Percentiles rank a stretch among this genome's conserved stretches.
Conservation (phyloP, 2,888 invertebrate species). For the Drosophila bunnanda region DNA sequence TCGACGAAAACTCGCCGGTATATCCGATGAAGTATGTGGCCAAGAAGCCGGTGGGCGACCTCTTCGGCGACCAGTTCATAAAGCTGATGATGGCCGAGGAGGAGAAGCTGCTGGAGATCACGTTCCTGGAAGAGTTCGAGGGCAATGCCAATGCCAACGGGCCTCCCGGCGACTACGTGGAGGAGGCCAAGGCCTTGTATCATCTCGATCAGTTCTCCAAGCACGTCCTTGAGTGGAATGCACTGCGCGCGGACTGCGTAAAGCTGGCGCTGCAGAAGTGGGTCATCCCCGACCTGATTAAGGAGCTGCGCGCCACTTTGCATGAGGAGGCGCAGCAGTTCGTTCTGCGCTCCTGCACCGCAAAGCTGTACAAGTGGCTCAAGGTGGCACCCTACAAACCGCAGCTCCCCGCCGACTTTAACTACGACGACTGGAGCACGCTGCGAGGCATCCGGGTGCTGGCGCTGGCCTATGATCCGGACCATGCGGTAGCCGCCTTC, state of each 20-base stretch:
- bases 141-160: slow-evolving; percentile 86
- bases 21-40: slow-evolving; percentile 95
- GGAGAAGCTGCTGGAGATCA: slow-evolving; percentile 91
- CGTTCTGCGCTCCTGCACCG: slow-evolving; percentile 92
- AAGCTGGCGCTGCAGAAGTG: slow-evolving; percentile 94
- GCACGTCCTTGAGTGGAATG: slow-evolving; percentile 98
- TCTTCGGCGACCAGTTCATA: slow-evolving; percentile 95
- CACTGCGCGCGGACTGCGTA: slow-evolving; percentile 93
- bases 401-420: slow-evolving; percentile 90
- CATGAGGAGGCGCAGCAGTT: slow-evolving; percentile 94
- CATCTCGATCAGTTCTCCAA: slow-evolving; percentile 96
- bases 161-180: slow-evolving; percentile 91
- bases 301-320: slow-evolving; percentile 92
- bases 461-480: slow-evolving; percentile 94
- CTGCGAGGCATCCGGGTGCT: slow-evolving; percentile 91
- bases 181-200: slow-evolving; percentile 92
- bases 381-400: slow-evolving; percentile 91
- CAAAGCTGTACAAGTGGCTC: slow-evolving; percentile 95
- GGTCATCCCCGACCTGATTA: slow-evolving; percentile 94
- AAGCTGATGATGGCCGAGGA: slow-evolving; percentile 92
- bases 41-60: slow-evolving; percentile 95
- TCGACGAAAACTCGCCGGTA: slow-evolving; percentile 97
- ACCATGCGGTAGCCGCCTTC: slow-evolving; percentile 93
- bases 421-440: slow-evolving; percentile 96
- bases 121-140: slow-evolving; percentile 90